Percentiles rank a stretch among this genome's conserved stretches.
These are phyloP conservation scores for Pachycephala philippinensis DNA, from an alignment of 2,113 vertebrate species.

Conservation along the genomic window DNA sequence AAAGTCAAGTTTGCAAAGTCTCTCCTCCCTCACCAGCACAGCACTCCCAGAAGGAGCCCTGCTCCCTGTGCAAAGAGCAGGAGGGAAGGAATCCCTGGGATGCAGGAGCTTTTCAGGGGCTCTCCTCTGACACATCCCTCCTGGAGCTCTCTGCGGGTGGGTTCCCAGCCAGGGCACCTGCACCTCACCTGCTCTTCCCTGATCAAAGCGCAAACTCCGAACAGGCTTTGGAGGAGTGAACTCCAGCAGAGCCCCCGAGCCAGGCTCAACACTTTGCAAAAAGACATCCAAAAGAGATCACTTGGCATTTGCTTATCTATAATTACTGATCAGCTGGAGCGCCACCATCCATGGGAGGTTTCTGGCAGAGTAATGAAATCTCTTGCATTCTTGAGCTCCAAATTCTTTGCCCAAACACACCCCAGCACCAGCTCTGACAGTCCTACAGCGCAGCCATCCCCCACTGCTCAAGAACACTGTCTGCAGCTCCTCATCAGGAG, in stretches of 20 bases:
- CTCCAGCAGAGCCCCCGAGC: neutral
- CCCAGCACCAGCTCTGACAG: neutral
- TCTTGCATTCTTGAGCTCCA: neutral
- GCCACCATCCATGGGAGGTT: neutral
- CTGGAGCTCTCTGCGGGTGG: neutral
- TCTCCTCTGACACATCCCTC: neutral
- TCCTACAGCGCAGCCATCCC: neutral
- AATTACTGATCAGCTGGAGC: constrained; percentile 19
- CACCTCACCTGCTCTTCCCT: neutral
- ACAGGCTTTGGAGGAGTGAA: neutral
- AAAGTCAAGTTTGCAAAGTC: constrained; percentile 25
- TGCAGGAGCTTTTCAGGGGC: neutral
- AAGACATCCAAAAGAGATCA: neutral
- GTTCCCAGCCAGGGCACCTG: neutral
- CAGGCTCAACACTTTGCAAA: neutral
- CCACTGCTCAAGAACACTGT: neutral
- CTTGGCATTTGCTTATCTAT: constrained; percentile 3
- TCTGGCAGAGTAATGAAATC: constrained; percentile 31
- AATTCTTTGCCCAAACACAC: constrained; percentile 20
- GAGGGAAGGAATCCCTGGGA: neutral
- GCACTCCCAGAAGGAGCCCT: neutral
- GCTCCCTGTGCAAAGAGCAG: neutral
- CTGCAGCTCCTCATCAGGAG: neutral
- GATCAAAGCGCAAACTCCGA: neutral
- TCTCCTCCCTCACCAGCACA: fast-evolving